Base-by-base conservation (phyloP, 2,888 invertebrate genomes). In the Azorinus chamasolen region DNA sequence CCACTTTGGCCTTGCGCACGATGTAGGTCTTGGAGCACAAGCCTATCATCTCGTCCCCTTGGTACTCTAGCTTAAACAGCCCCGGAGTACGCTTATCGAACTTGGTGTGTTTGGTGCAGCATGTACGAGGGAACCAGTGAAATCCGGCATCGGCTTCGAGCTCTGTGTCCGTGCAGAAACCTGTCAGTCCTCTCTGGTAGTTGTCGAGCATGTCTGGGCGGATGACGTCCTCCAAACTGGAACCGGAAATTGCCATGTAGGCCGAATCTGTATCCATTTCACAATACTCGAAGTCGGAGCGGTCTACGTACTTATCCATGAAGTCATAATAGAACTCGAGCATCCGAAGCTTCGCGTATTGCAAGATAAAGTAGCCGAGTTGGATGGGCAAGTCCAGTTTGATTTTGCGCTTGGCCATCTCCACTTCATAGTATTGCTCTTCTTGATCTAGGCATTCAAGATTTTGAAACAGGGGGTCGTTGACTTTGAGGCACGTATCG, bases 271-370 rank as follows among this genome's bases (percentile, higher is more conserved):
- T 87, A 57, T 85, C 85, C 75, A 83, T 81, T 51, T 80, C 63
- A 54, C 72, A 73, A n/a, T 72, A 73, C 39, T 82, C 75, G 45
- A 79, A 83, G 39, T 73, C 54, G 0, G 59, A n/a, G 2, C 83
- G 46, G 32, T 79, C 72, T 16, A 86, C 65, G 41, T 58, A 79
- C 18, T 46, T 51, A 41, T 85, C 81, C 70, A 81, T 64, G 22
- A 70, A 82, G 43, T 85, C 83, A 51, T 63, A 80, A 46, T 80
- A 75, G 50, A 81, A 85, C 53, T 83, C 62, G 4, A 83, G 63
- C 78, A 83, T 83, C 16, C 75, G 75, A 18, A 83, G 69, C 53
- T 83, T 87, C 0, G 84, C 86, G 41, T 83, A 81, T 46, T 85
- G 83, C 20, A 83, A 62, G 5, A 86, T 78, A 46, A 80, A 82